Conservation (phyloP, 2,113 vertebrate species). For the Octodon degus region DNA sequence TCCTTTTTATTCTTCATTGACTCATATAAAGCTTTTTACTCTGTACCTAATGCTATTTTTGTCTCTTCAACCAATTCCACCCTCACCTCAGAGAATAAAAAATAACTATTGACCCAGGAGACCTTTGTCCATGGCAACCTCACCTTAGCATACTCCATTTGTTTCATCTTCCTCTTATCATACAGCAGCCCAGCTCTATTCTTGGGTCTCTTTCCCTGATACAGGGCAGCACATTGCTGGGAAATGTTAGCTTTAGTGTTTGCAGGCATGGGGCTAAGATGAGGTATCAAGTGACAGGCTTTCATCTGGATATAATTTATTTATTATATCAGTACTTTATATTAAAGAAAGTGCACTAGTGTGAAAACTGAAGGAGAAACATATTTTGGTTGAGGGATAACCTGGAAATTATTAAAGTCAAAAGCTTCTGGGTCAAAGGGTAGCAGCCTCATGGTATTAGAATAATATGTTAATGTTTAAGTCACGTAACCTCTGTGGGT, state of each 20-base stretch:
- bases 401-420: constrained; percentile 86
- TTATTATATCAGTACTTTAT: constrained; percentile 83
- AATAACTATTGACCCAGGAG: constrained; percentile 1
- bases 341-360: constrained; percentile 83
- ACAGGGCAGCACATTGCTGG: constrained; percentile 11
- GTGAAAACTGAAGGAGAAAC: constrained; percentile 83
- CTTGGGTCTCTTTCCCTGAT: constrained; percentile 67
- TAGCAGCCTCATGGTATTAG: constrained; percentile 84
- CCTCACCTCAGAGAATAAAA: background rate
- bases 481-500: constrained; percentile 73
- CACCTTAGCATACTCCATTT: constrained; percentile 30
- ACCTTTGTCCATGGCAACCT: constrained; percentile 36
- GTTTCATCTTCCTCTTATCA: constrained; percentile 45
- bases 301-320: constrained; percentile 87
- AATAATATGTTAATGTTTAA: constrained; percentile 87
- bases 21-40: constrained; percentile 51
- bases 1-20: background rate
- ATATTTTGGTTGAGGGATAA: constrained; percentile 80
- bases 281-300: constrained; percentile 77
- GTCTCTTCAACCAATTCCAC: background rate
- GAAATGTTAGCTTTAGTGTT: constrained; percentile 70
- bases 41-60: background rate
- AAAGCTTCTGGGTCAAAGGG: constrained; percentile 84
- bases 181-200: background rate
- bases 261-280: constrained; percentile 61